These are phyloP conservation scores for Sternarchorhynchus goeldii DNA, from an alignment of 2,797 vertebrate genomes.

Conservation along the genomic window DNA sequence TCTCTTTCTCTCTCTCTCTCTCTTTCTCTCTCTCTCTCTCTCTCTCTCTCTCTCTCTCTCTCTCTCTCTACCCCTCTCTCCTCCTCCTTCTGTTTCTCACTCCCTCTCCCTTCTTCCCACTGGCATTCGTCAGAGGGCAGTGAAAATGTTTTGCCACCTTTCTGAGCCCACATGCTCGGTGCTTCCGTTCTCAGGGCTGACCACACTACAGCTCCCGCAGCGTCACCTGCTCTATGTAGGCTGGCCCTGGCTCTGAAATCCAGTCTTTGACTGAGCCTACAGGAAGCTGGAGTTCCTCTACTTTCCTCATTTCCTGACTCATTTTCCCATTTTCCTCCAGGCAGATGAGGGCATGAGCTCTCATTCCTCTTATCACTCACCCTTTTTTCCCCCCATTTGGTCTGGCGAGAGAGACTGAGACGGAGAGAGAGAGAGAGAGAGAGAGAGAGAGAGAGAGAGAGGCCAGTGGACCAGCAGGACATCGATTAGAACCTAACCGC, in stretches of 20 bases:
- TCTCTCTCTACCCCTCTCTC: too few species aligned
- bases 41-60: too few species aligned
- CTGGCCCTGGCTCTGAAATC: not conserved
- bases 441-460: constrained; percentile 2
- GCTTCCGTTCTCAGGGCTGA: constrained; percentile 25
- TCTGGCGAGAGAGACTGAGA: constrained; percentile 7
- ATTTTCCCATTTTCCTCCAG: not conserved
- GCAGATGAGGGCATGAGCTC: not conserved
- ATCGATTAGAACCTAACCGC: constrained; percentile 46
- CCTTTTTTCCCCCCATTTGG: constrained; percentile 14
- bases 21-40: too few species aligned
- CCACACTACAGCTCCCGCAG: constrained; percentile 33
- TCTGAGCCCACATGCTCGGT: not conserved
- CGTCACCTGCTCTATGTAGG: constrained; percentile 36
- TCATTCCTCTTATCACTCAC: constrained; percentile 20
- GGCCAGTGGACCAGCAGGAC: constrained; percentile 42
- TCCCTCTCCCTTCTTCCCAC: not conserved
- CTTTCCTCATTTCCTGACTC: not conserved
- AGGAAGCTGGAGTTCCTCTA: not conserved
- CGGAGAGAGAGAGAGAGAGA: not conserved
- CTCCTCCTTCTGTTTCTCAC: too few species aligned
- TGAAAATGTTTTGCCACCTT: not conserved
- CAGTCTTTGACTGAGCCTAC: not conserved
- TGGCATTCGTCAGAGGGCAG: not conserved
- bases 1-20: not conserved